Evolutionary conservation across 2,113 vertebrate species (phyloP), one percentile per base, ranked within the genome.

Genomic region (Phyllopteryx taeniolatus): DNA sequence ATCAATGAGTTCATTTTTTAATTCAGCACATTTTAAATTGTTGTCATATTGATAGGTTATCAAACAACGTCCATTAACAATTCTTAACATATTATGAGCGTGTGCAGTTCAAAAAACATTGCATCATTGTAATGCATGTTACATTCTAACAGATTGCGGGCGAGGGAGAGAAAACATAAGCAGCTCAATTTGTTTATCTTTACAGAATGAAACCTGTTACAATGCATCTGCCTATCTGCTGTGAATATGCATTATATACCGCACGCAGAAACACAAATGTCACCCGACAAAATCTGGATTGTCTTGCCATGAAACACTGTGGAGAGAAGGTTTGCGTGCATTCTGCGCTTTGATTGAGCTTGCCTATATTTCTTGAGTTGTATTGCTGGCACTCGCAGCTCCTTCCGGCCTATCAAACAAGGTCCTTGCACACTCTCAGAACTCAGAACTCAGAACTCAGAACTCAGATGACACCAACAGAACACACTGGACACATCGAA

Each of bases 161-260:
- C 39, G 33, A 82, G 19, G 51, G 69, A 77, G 64, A 76, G 71
- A 0, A 80, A 54, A 76, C 67, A 42, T 35, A 71, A 76, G 69
- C 35, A 65, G 67, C 64, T 74, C 42, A 77, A 71, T 83, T 84
- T 79, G 74, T 67, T 31, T 74, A 79, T 85, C 79, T 79, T 81
- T 77, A 78, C 76, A 79, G 75, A 66, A 71, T 65, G 61, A 85
- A 82, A 80, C 77, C 79, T 82, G 79, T 88, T 88, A 79, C 73
- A 39, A 76, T 33, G 60, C 78, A 71, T 86, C 85, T 82, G 79
- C 69, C 42, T 5, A 79, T 62, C 70, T 74, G 65, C 73, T 79
- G 77, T 74, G 77, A 76, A 67, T 74, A 13, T 73, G 68, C 64
- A 78, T 72, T 70, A 33, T 31, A 61, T 56, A 64, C 75, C 82